phyloP scores from a whole-genome alignment of 37 sponge, comb jelly and placozoan species.

The Petrosia ficiformis region DNA sequence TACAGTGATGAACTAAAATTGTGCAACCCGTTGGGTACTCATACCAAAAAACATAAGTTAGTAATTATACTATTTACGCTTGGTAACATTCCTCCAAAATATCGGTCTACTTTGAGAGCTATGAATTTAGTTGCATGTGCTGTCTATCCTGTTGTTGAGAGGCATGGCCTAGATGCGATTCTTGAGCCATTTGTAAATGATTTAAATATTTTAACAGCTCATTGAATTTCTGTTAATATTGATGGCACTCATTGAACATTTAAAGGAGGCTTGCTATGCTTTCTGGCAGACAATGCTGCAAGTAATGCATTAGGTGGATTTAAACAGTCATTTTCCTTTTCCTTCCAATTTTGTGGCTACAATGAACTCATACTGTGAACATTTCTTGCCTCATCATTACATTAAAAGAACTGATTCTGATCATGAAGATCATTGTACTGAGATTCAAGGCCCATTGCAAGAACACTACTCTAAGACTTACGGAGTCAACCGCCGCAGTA shows the following conservation, averaged over 20 bases:
- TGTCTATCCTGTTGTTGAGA: conserved; percentile 22
- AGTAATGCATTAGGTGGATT: conserved; percentile 44
- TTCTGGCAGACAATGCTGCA: conserved; percentile 45
- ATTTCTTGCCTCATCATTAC: too few relatives aligned
- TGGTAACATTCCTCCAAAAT: conserved; percentile 46
- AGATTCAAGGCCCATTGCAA: conserved; percentile 6
- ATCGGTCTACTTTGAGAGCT: conserved; percentile 15
- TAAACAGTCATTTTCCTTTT: conserved; percentile 36
- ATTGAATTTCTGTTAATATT: conserved; percentile 9
- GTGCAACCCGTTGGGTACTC: conserved; percentile 46
- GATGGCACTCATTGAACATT: conserved; percentile 7
- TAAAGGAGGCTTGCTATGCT: conserved; percentile 21
- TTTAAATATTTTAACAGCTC: conserved; percentile 8
- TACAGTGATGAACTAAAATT: conserved; percentile 48
- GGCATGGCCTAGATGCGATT: conserved; percentile 29
- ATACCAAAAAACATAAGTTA: conserved; percentile 36
- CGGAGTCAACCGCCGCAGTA: conserved; percentile 14
- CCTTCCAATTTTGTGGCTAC: conserved; percentile 17
- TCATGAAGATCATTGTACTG: conserved; percentile 19
- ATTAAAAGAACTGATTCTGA: background rate
- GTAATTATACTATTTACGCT: conserved; percentile 16
- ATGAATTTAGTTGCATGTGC: conserved; percentile 8
- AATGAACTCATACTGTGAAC: too few relatives aligned
- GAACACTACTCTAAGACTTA: conserved; percentile 51
- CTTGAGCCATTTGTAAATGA: conserved; percentile 31